Percentiles rank a stretch among this genome's conserved stretches.
phyloP scores from a whole-genome alignment of 2,113 vertebrate species.

The Oriolus oriolus region DNA sequence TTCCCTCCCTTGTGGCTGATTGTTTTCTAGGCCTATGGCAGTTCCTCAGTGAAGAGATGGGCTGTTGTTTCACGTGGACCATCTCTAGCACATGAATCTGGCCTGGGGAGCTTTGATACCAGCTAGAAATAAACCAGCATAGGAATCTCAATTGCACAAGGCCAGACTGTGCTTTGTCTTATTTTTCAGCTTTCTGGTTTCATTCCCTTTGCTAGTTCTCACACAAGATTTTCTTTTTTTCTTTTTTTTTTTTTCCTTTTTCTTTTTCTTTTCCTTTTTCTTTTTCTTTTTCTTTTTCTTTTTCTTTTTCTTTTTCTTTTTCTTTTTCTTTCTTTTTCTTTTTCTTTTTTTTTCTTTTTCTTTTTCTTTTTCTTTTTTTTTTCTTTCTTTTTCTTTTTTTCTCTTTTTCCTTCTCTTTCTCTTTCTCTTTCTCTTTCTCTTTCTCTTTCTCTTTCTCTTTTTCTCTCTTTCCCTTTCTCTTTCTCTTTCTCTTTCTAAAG shows the following conservation, averaged over 20 bases:
- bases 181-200: background rate
- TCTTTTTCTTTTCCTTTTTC: too few relatives aligned
- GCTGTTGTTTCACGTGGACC: background rate
- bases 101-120: background rate
- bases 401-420: background rate
- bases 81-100: background rate
- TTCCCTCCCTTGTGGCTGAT: background rate
- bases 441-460: too few relatives aligned
- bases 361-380: fast-evolving
- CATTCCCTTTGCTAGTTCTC: background rate
- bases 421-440: background rate
- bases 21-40: background rate
- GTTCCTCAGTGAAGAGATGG: background rate
- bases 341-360: fast-evolving
- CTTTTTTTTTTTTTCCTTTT: fast-evolving
- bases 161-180: background rate
- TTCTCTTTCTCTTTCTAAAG: background rate
- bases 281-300: fast-evolving
- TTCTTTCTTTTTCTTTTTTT: fast-evolving
- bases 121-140: background rate
- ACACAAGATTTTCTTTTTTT: fast-evolving
- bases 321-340: too few relatives aligned
- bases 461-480: too few relatives aligned
- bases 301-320: fast-evolving
- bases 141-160: background rate